Evolutionary conservation across 2,888 invertebrate genomes (phyloP), one percentile per base, ranked within the genome.

Genomic region (Epinotia nisella): DNA sequence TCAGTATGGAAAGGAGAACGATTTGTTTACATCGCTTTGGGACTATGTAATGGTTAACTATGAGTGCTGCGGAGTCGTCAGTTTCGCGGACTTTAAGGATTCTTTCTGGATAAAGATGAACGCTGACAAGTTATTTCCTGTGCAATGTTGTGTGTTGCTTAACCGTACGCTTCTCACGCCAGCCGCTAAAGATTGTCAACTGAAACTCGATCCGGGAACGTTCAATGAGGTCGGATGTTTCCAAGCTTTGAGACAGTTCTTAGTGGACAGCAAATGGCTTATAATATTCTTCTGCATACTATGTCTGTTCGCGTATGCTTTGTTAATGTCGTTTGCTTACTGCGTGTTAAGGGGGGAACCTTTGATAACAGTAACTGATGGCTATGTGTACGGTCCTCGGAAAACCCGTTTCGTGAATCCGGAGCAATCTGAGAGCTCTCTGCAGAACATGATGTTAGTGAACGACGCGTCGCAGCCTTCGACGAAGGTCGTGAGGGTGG

Each of bases 401-500:
- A 80, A 79, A 59, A 76, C 71, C 35, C 15, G 79, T 80, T 2
- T 76, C 1, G 79, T 74, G 2, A 78, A 78, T 15, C 73, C 77
- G 2, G 75, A 76, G 0, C 79, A 82, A 0, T 84, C 86, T 0
- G 78, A 78, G 53, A 78, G 85, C 1, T 85, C 88, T 0, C 73
- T 87, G 5, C 85, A 87, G n/a, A 87, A 89, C 62, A 85, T 87
- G 82, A 79, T 86, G 71, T 89, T 86, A 74, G 79, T 81, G 0
- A 89, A 90, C 51, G 92, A 92, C 62, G 85, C 87, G 3, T 88
- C 91, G 39, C 91, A 92, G 62, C 85, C 87, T 4, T 89, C 92
- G 0, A 87, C 87, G 78, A 92, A 84, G 76, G 79, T 93, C 0
- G 84, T 92, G 3, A 85, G 84, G 74, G 88, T 93, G 0, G 90